Percentiles rank a stretch among this genome's conserved stretches.
Conservation (phyloP, 2,113 vertebrate species). For the Mixornis gularis region DNA sequence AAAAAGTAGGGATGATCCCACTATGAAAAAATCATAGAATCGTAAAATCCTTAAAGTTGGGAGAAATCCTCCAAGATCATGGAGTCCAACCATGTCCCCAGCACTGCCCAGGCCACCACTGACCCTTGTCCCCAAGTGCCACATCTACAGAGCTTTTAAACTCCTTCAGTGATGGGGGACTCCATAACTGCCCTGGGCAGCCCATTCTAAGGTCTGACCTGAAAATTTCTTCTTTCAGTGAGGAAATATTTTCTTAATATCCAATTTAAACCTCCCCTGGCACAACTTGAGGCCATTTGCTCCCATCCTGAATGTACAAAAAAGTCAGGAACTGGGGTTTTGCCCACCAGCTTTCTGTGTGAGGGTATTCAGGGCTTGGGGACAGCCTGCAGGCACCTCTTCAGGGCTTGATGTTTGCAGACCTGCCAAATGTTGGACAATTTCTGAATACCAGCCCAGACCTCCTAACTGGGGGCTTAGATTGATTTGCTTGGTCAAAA, state of each 20-base stretch:
- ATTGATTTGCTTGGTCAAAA: background rate
- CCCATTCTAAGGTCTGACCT: background rate
- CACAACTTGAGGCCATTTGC: background rate
- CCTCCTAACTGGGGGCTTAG: background rate
- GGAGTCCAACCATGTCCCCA: rapidly evolving
- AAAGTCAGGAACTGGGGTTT: background rate
- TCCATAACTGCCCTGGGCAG: background rate
- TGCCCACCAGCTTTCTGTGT: background rate
- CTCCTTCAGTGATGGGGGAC: too few species aligned
- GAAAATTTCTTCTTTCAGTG: background rate
- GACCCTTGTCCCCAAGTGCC: background rate
- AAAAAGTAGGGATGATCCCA: background rate
- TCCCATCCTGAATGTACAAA: background rate
- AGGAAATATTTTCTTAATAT: background rate
- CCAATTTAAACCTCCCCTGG: background rate
- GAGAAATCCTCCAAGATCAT: background rate
- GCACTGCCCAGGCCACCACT: background rate
- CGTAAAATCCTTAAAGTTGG: background rate
- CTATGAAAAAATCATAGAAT: background rate
- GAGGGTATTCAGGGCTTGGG: background rate
- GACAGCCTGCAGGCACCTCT: background rate
- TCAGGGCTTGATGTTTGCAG: background rate
- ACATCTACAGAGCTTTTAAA: background rate
- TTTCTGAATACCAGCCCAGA: background rate
- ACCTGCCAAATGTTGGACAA: background rate